phyloP scores from a whole-genome alignment of 2,797 vertebrate genomes.

The Sphenodon punctatus region DNA sequence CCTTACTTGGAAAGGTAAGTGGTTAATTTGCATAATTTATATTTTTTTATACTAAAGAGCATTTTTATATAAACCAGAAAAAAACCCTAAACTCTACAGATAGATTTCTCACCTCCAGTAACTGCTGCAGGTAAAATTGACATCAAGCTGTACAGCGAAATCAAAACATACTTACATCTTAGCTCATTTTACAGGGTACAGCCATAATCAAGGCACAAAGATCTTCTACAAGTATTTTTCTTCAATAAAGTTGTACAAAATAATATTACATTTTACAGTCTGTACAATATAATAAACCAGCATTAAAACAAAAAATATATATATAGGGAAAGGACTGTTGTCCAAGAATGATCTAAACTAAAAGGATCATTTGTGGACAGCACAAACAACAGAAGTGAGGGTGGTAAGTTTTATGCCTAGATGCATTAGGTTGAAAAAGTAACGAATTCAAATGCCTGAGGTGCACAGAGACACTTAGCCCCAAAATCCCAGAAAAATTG shows the following conservation, averaged over 20 bases:
- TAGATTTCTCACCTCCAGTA: conserved; percentile 86
- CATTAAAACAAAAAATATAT: conserved; percentile 87
- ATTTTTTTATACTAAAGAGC: conserved; percentile 87
- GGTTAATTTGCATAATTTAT: conserved; percentile 95
- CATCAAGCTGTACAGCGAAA: conserved; percentile 95
- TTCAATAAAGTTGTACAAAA: conserved; percentile 98
- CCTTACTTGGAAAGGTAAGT: conserved; percentile 81
- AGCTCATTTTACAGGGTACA: conserved; percentile 92
- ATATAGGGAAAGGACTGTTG: conserved; percentile 75
- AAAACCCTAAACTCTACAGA: conserved; percentile 87
- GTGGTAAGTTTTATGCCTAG: conserved; percentile 68
- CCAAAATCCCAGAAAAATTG: conserved; percentile 70
- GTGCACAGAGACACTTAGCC: conserved; percentile 77
- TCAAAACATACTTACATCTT: conserved; percentile 92
- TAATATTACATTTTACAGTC: conserved; percentile 97
- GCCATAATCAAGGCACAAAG: conserved; percentile 97
- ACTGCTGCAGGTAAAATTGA: conserved; percentile 87
- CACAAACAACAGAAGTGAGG: conserved; percentile 80
- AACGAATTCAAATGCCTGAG: conserved; percentile 77
- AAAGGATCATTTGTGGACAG: conserved; percentile 84
- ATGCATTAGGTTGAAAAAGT: conserved; percentile 73
- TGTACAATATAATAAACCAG: conserved; percentile 97
- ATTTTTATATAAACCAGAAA: conserved; percentile 92
- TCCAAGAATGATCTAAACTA: conserved; percentile 78
- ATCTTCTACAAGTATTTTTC: conserved; percentile 93